Conservation (phyloP, 1,140 invertebrate species). For the Ceratitis capitata region DNA sequence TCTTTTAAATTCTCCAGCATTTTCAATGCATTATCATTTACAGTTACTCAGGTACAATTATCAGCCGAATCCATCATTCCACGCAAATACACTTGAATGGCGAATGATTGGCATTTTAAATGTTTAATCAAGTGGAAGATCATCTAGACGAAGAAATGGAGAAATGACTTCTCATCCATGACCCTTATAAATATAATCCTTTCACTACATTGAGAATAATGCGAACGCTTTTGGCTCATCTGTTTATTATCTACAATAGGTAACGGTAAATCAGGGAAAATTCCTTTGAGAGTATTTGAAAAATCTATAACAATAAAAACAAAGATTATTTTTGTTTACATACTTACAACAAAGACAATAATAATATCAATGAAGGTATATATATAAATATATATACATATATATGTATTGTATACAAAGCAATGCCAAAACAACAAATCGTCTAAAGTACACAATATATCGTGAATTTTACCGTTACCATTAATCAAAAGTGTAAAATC, state of each 20-base stretch:
- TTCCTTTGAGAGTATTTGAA: background rate
- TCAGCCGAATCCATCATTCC: background rate
- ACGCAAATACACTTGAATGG: background rate
- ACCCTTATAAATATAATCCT: background rate
- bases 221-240: background rate
- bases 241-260: background rate
- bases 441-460: background rate
- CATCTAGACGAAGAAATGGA: background rate
- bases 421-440: background rate
- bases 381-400: too few relatives aligned
- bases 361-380: background rate
- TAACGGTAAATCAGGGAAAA: background rate
- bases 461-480: background rate
- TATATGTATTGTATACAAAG: too few relatives aligned
- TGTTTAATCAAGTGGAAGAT: background rate
- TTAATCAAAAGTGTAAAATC: conserved; percentile 27
- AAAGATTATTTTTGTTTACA: background rate
- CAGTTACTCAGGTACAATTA: background rate
- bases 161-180: background rate
- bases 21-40: too few relatives aligned
- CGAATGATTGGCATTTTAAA: background rate
- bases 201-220: background rate
- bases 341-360: background rate
- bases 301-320: background rate
- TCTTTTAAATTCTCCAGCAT: too few relatives aligned